These are phyloP conservation scores for Drosophila leonis DNA, from an alignment of 2,888 invertebrate genomes.

Conservation along the genomic window DNA sequence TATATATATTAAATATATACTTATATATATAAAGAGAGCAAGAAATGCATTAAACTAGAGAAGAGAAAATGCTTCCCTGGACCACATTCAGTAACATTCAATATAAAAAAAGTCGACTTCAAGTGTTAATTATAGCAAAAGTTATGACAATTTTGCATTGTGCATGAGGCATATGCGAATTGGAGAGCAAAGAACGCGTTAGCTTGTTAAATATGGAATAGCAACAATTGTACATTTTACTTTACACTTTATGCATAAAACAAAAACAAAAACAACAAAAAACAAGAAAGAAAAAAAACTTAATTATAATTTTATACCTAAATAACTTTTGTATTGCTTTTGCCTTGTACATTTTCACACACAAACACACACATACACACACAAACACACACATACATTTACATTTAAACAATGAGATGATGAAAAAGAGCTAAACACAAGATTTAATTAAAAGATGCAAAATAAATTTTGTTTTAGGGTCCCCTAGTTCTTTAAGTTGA, in stretches of 20 bases:
- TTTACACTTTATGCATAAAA: conserved; percentile 57
- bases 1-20: conserved; percentile 10
- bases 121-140: conserved; percentile 44
- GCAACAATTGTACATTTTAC: conserved; percentile 78
- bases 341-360: conserved; percentile 78
- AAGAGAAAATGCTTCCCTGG: conserved; percentile 25
- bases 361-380: conserved; percentile 34
- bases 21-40: background rate
- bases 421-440: conserved; percentile 28
- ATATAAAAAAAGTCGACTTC: conserved; percentile 22
- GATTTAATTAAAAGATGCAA: conserved; percentile 35
- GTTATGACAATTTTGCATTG: conserved; percentile 73
- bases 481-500: conserved; percentile 63
- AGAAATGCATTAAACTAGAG: conserved; percentile 8
- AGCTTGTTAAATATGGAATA: conserved; percentile 77
- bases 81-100: conserved; percentile 23
- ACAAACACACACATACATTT: conserved; percentile 35
- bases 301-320: conserved; percentile 73
- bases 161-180: conserved; percentile 63
- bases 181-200: conserved; percentile 58
- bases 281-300: background rate
- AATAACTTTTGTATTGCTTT: conserved; percentile 62
- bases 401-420: conserved; percentile 38
- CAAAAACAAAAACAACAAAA: conserved; percentile 20
- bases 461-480: conserved; percentile 44